These are phyloP conservation scores for Cistogaster globosa DNA, from an alignment of 2,888 invertebrate genomes.

Conservation along the genomic window DNA sequence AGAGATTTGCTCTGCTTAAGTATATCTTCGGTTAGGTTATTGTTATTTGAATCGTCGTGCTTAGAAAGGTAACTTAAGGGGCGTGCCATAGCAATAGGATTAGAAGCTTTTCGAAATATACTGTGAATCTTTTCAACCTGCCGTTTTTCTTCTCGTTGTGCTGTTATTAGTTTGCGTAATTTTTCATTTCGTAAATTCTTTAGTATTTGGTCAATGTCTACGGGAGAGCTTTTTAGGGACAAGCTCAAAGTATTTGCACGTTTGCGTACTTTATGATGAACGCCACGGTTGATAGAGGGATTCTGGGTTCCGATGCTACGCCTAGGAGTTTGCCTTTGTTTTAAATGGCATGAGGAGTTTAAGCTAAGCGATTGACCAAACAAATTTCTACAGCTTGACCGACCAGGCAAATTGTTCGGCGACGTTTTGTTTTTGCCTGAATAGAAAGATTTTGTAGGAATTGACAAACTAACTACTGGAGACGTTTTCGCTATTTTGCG, in stretches of 20 bases:
- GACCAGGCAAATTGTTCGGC: conserved; percentile 9
- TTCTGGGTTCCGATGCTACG: conserved; percentile 23
- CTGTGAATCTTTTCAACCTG: conserved; percentile 79
- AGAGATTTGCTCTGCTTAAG: conserved; percentile 1
- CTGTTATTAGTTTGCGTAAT: conserved; percentile 77
- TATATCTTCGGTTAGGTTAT: conserved; percentile 10
- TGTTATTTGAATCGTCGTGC: conserved; percentile 74
- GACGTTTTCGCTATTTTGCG: conserved; percentile 70
- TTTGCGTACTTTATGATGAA: conserved; percentile 78
- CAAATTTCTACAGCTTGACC: conserved; percentile 58
- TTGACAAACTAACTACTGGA: conserved; percentile 60
- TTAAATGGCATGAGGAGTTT: conserved; percentile 27
- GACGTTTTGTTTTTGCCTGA: conserved; percentile 65
- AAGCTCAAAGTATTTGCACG: conserved; percentile 49
- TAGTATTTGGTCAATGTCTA: conserved; percentile 77
- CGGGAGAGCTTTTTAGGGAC: conserved; percentile 46
- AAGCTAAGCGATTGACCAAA: conserved; percentile 52
- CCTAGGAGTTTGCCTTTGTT: conserved; percentile 23
- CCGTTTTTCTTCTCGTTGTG: conserved; percentile 77
- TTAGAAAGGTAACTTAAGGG: conserved; percentile 76
- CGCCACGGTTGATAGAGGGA: conserved; percentile 78
- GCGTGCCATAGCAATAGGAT: conserved; percentile 81
- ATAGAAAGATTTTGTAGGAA: conserved; percentile 77
- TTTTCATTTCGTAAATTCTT: conserved; percentile 78
- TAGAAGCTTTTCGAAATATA: conserved; percentile 77